These are phyloP conservation scores for Xenopus laevis DNA, from an alignment of 2,113 vertebrate species.

Conservation along the genomic window DNA sequence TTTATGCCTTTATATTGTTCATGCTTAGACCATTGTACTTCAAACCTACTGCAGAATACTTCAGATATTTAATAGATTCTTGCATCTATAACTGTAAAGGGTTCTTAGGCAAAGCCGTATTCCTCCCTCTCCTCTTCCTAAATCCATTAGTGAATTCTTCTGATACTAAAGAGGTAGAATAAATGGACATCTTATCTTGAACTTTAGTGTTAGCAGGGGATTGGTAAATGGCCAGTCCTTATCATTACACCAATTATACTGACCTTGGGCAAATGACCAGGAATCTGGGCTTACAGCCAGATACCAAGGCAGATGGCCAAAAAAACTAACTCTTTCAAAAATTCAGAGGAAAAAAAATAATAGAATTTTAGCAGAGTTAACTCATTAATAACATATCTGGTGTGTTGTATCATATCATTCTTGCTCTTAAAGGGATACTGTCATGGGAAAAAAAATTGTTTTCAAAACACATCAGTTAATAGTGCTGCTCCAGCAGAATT, in stretches of 20 bases:
- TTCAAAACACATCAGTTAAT: too few species aligned
- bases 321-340: background rate
- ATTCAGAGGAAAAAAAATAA: too few species aligned
- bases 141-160: background rate
- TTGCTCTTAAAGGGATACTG: too few species aligned
- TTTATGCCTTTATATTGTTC: too few species aligned
- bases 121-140: background rate
- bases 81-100: background rate
- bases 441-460: too few species aligned
- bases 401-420: too few species aligned
- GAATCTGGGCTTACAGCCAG: background rate
- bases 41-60: too few species aligned
- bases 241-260: background rate
- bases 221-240: constrained; percentile 5
- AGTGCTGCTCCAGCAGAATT: too few species aligned
- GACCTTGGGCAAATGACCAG: constrained; percentile 5
- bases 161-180: constrained; percentile 1
- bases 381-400: too few species aligned
- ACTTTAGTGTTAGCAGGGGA: background rate
- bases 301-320: background rate
- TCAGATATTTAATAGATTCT: background rate
- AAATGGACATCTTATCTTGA: constrained; percentile 2
- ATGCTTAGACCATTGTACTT: too few species aligned
- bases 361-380: too few species aligned
- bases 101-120: background rate